Evolutionary conservation across 1,140 invertebrate genomes (phyloP), one percentile per base, ranked within the genome.

Genomic region (Drosophila equinoxialis): DNA sequence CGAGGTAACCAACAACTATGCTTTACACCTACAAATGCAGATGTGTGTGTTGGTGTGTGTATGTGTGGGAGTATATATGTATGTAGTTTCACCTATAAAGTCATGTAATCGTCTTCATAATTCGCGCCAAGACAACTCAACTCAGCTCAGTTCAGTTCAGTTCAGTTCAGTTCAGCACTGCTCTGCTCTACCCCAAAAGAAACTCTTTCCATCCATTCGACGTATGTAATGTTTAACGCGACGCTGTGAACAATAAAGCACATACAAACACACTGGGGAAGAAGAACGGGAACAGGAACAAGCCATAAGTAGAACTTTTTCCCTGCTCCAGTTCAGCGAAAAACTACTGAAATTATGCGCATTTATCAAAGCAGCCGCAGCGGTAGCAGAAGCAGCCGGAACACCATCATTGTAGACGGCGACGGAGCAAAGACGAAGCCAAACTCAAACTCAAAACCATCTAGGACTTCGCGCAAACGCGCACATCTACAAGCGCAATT

Each of bases 81-180:
- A 6, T 48, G 17, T 17, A 77, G 60, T 74, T 26, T 63, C 64
- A 65, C 67, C 79, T 83, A 87, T 87, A 80, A 87, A 84, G 84
- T 87, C 83, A 77, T 87, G 83, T 87, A 87, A 87, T 89, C 83
- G 83, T 87, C 77, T 87, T 89, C 77, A 89, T 89, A 87, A 89
- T 87, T 89, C 71, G 59, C 77, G 65, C 51, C 67, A 89, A 87
- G 80, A 83, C 76, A 87, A 87, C 74, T 77, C 73, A 57, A 77
- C 73, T 65, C 54, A 23, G 26, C 35, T 69, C 68, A 64, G 30
- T 41, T 20, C n/a, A 23, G 42, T 48, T 8, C 45, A 17, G 14
- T 48, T 37, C 35, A 37, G 35, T 17, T 17, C 17, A 17, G 17
- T 17, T 17, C 35, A 8, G 14, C 30, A 1, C 14, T 11, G 45